These are phyloP conservation scores for Ophthalmolycus amberensis DNA, from an alignment of 2,113 vertebrate genomes.

Conservation along the genomic window DNA sequence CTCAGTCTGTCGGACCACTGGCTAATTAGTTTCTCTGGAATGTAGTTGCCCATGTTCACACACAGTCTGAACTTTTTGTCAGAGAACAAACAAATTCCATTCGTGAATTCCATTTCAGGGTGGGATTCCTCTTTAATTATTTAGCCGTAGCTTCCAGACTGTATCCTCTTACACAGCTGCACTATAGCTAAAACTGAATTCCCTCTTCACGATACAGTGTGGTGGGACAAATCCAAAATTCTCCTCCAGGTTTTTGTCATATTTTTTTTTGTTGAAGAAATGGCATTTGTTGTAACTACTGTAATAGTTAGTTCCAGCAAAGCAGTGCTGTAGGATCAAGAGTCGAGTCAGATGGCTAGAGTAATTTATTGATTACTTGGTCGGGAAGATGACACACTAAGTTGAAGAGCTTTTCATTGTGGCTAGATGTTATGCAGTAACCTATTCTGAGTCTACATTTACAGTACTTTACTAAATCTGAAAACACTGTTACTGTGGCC, in stretches of 20 bases:
- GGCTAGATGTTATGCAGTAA: neutral
- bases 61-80: slow-evolving; percentile 39
- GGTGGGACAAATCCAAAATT: slow-evolving; percentile 15
- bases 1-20: slow-evolving; percentile 56
- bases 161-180: slow-evolving; percentile 22
- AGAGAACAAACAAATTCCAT: slow-evolving; percentile 60
- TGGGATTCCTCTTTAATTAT: slow-evolving; percentile 65
- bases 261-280: slow-evolving; percentile 1
- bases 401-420: slow-evolving; percentile 5
- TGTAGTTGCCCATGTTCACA: slow-evolving; percentile 61
- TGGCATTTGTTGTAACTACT: neutral
- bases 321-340: neutral
- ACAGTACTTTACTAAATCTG: neutral
- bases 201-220: slow-evolving; percentile 8
- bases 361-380: neutral
- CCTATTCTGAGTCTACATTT: neutral
- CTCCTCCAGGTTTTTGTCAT: neutral
- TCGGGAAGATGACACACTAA: neutral
- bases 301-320: neutral
- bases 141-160: slow-evolving; percentile 48
- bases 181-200: slow-evolving; percentile 34
- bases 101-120: slow-evolving; percentile 58
- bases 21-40: slow-evolving; percentile 70
- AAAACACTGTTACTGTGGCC: neutral
- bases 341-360: neutral